Conservation (phyloP, 2,113 vertebrate genomes). For the Otus sunia region DNA sequence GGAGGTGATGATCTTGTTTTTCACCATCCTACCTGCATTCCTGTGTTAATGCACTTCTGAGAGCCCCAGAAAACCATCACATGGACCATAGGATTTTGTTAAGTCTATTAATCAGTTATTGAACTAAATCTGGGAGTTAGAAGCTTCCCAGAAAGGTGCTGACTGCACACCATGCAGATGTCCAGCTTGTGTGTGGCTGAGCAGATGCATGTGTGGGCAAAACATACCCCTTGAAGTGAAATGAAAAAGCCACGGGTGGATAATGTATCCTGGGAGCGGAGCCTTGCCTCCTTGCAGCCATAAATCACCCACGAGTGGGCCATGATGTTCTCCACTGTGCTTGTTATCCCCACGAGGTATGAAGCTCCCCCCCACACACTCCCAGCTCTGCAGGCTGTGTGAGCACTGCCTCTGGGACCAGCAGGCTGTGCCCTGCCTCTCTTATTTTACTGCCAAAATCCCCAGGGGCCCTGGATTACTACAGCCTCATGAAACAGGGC, state of each 20-base stretch:
- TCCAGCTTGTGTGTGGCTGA: background rate
- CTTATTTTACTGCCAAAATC: background rate
- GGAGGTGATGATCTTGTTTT: background rate
- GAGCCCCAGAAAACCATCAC: background rate
- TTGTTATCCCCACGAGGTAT: rapidly evolving
- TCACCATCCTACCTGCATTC: background rate
- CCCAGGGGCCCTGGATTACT: background rate
- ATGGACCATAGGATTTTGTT: background rate
- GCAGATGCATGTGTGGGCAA: background rate
- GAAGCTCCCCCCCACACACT: background rate
- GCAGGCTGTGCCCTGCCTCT: background rate
- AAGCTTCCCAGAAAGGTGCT: background rate
- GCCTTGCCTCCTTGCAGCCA: background rate
- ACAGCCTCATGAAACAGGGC: background rate
- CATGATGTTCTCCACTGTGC: background rate
- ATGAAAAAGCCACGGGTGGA: background rate
- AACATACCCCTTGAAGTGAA: background rate
- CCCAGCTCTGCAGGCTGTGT: background rate
- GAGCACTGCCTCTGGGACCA: background rate
- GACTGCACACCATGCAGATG: background rate
- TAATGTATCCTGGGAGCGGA: background rate
- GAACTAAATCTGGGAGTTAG: background rate
- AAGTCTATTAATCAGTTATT: background rate
- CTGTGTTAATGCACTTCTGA: background rate
- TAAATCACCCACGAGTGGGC: background rate